A percentile compares a stretch with the other conserved stretches of the same genome.
Evolutionary conservation across 2,797 vertebrate species (phyloP).

Genomic region (Nyctalus aviator): DNA sequence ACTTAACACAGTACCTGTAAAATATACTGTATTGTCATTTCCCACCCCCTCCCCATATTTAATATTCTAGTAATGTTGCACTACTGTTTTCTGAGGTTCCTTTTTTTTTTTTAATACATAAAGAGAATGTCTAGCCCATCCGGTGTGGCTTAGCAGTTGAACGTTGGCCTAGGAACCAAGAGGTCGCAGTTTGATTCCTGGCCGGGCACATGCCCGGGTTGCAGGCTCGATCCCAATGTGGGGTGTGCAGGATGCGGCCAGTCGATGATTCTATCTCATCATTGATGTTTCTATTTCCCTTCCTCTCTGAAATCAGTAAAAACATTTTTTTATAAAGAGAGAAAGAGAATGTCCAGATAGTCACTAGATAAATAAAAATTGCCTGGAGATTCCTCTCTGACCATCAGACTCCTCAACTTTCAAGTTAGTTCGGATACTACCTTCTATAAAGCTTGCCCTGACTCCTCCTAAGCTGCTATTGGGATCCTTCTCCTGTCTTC

Average conservation of each 20-base stretch:
- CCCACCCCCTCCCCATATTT: background rate
- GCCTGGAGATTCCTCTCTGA: background rate
- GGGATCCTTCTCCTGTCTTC: background rate
- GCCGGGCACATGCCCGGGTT: too few relatives aligned
- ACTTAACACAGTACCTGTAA: background rate
- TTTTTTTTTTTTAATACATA: background rate
- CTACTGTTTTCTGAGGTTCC: background rate
- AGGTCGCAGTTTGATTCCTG: too few relatives aligned
- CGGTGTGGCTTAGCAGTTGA: too few relatives aligned
- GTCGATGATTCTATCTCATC: too few relatives aligned
- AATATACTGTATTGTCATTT: background rate
- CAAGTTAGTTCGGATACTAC: background rate
- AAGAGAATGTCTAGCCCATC: background rate
- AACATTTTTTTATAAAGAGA: background rate
- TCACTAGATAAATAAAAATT: background rate
- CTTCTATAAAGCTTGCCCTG: background rate
- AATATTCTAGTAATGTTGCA: background rate
- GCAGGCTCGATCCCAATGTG: too few relatives aligned
- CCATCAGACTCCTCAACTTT: background rate
- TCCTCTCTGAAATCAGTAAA: too few relatives aligned
- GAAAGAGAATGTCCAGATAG: background rate
- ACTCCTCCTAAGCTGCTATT: background rate
- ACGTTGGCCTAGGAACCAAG: too few relatives aligned
- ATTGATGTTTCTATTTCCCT: too few relatives aligned
- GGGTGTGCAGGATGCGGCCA: too few relatives aligned